Percentiles rank a stretch among this genome's conserved stretches.
Conservation (phyloP, 2,797 vertebrate genomes). For the Otolemur crassicaudatus region DNA sequence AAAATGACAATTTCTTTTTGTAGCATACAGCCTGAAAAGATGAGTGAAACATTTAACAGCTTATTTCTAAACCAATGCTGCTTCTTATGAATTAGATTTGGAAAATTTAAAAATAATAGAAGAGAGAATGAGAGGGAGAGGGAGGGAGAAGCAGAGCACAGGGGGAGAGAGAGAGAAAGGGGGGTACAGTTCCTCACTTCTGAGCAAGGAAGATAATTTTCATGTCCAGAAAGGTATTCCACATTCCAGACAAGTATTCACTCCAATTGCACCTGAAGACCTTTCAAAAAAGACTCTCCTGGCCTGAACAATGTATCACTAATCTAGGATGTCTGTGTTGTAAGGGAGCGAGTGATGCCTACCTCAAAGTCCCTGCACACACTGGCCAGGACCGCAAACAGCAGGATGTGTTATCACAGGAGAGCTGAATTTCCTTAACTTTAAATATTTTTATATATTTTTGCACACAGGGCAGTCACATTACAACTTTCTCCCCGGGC, state of each 20-base stretch:
- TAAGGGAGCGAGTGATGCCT: not conserved
- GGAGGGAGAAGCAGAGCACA: not conserved
- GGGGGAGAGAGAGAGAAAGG: not conserved
- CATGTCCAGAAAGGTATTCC: not conserved
- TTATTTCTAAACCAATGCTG: conserved; percentile 58
- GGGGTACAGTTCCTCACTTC: not conserved
- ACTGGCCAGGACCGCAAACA: not conserved
- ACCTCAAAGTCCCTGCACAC: not conserved
- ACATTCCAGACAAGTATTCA: not conserved
- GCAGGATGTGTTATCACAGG: not conserved
- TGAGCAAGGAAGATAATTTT: not conserved
- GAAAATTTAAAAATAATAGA: not conserved
- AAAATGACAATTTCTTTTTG: conserved; percentile 49
- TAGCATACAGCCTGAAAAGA: conserved; percentile 16
- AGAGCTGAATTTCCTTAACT: not conserved
- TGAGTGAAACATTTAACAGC: conserved; percentile 45
- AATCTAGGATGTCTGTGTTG: not conserved
- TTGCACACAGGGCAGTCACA: conserved; percentile 57
- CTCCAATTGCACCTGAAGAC: not conserved
- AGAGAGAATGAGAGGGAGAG: not conserved
- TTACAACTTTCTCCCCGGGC: conserved; percentile 69
- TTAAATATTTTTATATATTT: not conserved
- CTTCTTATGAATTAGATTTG: not conserved
- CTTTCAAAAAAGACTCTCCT: not conserved
- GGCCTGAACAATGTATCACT: not conserved